Evolutionary conservation across 2,888 invertebrate species (phyloP).

Genomic region (Agrenia bidenticulata): DNA sequence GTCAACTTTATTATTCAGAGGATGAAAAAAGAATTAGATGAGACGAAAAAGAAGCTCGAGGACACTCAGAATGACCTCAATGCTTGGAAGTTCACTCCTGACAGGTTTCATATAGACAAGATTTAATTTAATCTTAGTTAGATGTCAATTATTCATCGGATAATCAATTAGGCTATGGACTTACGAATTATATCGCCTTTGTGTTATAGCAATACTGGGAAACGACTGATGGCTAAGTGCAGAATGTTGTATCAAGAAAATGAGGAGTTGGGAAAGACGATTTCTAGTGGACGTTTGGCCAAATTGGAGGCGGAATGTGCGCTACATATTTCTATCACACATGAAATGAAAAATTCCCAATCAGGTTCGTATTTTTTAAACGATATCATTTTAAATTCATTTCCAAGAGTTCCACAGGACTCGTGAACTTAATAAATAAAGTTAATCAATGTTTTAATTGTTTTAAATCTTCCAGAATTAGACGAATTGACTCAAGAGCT

Average conservation of each 20-base stretch:
- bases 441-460: not conserved
- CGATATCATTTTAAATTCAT: not conserved
- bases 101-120: too few relatives aligned
- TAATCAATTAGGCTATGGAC: not conserved
- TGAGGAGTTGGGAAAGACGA: constrained; percentile 93
- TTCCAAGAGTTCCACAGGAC: too few relatives aligned
- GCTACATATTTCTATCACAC: constrained; percentile 89
- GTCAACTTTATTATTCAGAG: constrained; percentile 90
- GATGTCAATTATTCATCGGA: not conserved
- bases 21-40: constrained; percentile 83
- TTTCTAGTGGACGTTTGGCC: constrained; percentile 89
- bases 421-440: too few relatives aligned
- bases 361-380: constrained; percentile 70
- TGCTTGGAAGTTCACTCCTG: constrained; percentile 99
- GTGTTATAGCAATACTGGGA: constrained; percentile 80
- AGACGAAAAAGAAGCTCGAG: constrained; percentile 85
- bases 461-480: constrained; percentile 67
- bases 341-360: constrained; percentile 95
- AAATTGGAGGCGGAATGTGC: constrained; percentile 94
- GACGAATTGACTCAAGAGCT: constrained; percentile 93
- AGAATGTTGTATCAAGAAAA: constrained; percentile 92
- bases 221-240: constrained; percentile 96
- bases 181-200: not conserved
- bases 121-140: too few relatives aligned
- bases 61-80: constrained; percentile 96